Conservation (phyloP, 1,140 invertebrate genomes). For the Leptopilina boulardi region DNA sequence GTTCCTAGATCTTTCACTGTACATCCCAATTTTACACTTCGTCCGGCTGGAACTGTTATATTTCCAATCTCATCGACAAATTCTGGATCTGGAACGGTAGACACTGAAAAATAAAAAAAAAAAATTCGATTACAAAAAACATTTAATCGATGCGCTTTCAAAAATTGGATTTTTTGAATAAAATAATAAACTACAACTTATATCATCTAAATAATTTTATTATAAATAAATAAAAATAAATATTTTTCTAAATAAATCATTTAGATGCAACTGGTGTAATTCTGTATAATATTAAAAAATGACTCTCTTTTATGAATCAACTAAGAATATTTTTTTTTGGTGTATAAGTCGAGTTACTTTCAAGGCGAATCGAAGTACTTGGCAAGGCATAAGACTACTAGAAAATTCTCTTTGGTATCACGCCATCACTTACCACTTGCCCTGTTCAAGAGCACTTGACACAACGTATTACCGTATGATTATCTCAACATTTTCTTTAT, state of each 20-base stretch:
- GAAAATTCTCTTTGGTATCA: conserved; percentile 73
- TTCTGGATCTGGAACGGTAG: conserved; percentile 77
- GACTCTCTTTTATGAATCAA: conserved; percentile 51
- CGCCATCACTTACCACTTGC: conserved; percentile 65
- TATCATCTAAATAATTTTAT: too few species aligned
- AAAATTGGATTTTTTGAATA: too few species aligned
- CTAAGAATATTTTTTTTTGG: conserved; percentile 40
- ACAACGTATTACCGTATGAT: background rate
- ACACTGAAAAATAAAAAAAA: conserved; percentile 68
- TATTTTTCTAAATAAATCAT: too few species aligned
- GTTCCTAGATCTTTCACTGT: conserved; percentile 92
- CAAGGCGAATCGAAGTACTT: conserved; percentile 69
- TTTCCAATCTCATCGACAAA: conserved; percentile 81
- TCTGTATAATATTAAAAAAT: too few species aligned
- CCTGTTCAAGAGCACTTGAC: conserved; percentile 55
- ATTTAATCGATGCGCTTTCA: too few species aligned
- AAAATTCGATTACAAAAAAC: too few species aligned
- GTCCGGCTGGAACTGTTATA: conserved; percentile 84
- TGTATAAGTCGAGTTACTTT: conserved; percentile 62
- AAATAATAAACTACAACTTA: too few species aligned
- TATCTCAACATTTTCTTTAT: too few species aligned
- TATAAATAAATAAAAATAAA: too few species aligned
- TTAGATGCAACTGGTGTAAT: too few species aligned
- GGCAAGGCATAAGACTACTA: conserved; percentile 68
- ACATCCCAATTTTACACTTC: conserved; percentile 91